phyloP scores from a whole-genome alignment of 1,140 invertebrate species.

The Leguminivora glycinivorella region DNA sequence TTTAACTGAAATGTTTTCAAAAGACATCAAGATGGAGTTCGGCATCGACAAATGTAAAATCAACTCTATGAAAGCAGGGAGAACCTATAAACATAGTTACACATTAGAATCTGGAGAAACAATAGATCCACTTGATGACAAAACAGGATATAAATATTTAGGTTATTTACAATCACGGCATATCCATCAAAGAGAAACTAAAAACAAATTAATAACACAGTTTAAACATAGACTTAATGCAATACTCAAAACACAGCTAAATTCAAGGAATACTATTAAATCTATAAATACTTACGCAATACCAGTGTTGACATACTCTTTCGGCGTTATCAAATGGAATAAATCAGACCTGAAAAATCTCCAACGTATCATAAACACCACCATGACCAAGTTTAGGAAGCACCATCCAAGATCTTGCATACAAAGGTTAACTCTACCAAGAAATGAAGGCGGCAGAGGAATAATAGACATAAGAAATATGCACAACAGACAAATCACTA shows the following conservation, averaged over 20 bases:
- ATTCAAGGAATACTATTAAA: constrained; percentile 36
- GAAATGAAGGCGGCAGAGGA: not conserved
- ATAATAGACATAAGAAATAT: not conserved
- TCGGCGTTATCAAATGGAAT: constrained; percentile 41
- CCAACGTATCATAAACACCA: constrained; percentile 4
- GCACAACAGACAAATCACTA: too few relatives aligned
- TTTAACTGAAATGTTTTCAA: constrained; percentile 32
- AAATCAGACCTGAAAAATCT: constrained; percentile 35
- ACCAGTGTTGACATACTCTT: constrained; percentile 41
- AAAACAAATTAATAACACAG: constrained; percentile 34
- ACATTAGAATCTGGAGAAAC: constrained; percentile 38
- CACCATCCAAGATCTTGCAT: constrained; percentile 23
- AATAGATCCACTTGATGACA: constrained; percentile 34
- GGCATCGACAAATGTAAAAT: constrained; percentile 42
- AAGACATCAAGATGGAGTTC: constrained; percentile 41
- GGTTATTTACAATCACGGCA: constrained; percentile 36
- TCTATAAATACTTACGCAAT: constrained; percentile 45
- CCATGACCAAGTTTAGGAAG: constrained; percentile 13
- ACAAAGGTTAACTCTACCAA: constrained; percentile 7
- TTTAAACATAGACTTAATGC: constrained; percentile 33
- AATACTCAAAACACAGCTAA: constrained; percentile 34
- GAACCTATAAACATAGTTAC: constrained; percentile 7
- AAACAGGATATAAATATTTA: constrained; percentile 41
- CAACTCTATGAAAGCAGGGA: too few relatives aligned
- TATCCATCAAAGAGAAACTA: constrained; percentile 36